A percentile compares a stretch with the other conserved stretches of the same genome.
Evolutionary conservation across 2,888 invertebrate species (phyloP).

Genomic region (Heliconius cydno): DNA sequence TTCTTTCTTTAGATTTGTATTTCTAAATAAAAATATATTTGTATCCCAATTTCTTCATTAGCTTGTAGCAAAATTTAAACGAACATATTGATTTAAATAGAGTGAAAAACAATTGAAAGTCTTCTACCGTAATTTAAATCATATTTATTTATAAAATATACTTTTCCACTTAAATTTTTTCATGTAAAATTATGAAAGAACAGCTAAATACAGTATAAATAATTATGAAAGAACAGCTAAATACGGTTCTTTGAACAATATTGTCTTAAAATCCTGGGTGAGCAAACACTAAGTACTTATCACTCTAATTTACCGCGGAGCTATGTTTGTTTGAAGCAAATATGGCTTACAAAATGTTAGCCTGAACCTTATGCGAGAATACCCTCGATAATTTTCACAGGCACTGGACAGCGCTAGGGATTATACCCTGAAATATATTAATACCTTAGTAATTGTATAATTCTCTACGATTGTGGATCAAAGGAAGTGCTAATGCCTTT

Average conservation of each 20-base stretch:
- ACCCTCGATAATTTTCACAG: conserved; percentile 17
- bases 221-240: background rate
- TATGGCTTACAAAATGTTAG: conserved; percentile 2
- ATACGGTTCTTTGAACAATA: background rate
- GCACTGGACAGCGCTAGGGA: background rate
- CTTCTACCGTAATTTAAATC: too few relatives aligned
- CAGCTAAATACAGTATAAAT: background rate
- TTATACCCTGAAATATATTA: conserved; percentile 11
- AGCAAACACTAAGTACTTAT: conserved; percentile 19
- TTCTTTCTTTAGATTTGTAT: background rate
- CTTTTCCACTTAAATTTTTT: background rate
- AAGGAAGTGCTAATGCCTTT: background rate
- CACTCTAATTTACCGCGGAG: conserved; percentile 16
- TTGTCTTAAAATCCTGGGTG: background rate
- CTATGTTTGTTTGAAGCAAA: conserved; percentile 9
- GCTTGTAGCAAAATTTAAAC: too few relatives aligned
- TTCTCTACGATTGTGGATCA: background rate
- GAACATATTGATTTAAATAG: too few relatives aligned
- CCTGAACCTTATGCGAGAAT: background rate
- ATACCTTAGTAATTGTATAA: background rate
- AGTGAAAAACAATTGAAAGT: too few relatives aligned
- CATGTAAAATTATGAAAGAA: background rate
- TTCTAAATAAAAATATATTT: too few relatives aligned
- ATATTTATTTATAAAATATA: too few relatives aligned
- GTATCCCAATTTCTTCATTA: too few relatives aligned